Base-by-base conservation (phyloP, 2,113 vertebrate genomes). In the Syngnathus typhle region DNA sequence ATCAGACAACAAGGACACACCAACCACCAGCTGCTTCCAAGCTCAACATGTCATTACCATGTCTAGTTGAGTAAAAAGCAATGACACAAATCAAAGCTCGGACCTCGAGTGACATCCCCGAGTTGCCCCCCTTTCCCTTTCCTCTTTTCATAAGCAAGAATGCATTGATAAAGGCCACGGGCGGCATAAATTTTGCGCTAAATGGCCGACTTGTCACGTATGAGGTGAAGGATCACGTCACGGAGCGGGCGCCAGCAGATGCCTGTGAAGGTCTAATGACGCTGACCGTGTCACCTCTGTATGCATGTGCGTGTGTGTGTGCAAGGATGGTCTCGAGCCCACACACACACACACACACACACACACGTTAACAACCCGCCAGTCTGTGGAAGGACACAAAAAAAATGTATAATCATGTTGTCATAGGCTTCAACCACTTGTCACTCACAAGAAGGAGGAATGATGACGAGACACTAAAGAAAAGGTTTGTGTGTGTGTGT, bases 21-120 rank as follows among this genome's bases (percentile, higher is more conserved):
- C 65, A 81, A 81, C 71, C 66, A 69, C 81, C 78, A 78, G 52
- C 62, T 79, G 77, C 69, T 85, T 67, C 69, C 70, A 78, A 71
- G 63, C 78, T 69, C 74, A 38, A 67, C 65, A 68, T 86, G 83
- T 83, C 83, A 78, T 75, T 81, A 72, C 79, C 76, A 67, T 71
- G 80, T 86, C 82, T 75, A 70, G 71, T 69, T 80, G 82, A 83
- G 81, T 85, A 78, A 88, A 32, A 85, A 83, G 77, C 75, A 75
- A 70, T 67, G 72, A 77, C 82, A 86, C 82, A 87, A 89, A 88
- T 86, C 83, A 89, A 84, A 84, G 82, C 65, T 19, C 84, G 87
- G 91, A 91, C 81, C 80, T 73, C 87, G 91, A 92, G 90, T 85
- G 88, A 93, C 89, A 87, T 90, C 91, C 92, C 88, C 93, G 87